Evolutionary conservation across 2,888 invertebrate genomes (phyloP).

Genomic region (Agelastica alni): DNA sequence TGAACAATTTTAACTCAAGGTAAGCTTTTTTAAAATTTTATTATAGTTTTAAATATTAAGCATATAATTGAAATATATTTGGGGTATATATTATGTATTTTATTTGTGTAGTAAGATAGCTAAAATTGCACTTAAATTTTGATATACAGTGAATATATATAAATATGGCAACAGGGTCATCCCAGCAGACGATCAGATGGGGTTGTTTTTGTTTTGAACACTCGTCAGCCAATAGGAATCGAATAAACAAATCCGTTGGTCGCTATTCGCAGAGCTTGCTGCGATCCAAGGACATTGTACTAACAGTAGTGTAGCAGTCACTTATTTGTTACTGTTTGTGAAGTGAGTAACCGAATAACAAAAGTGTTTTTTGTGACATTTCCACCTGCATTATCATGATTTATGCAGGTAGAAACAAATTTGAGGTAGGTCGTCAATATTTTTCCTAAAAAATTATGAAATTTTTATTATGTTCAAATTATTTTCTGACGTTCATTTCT

Average conservation of each 20-base stretch:
- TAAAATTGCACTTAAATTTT: no score
- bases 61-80: no score
- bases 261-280: conserved; percentile 41
- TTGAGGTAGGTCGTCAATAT: conserved; percentile 60
- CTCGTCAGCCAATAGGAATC: conserved; percentile 41
- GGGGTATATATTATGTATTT: no score
- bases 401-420: conserved; percentile 68
- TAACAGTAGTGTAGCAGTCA: conserved; percentile 39
- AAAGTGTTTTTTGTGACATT: conserved; percentile 18
- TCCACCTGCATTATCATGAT: conserved; percentile 59
- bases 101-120: no score
- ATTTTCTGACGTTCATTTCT: conserved; percentile 38
- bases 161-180: conserved; percentile 19
- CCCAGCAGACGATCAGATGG: conserved; percentile 35
- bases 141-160: no score
- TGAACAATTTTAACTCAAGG: no score
- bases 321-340: conserved; percentile 34
- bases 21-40: no score
- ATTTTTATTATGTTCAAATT: conserved; percentile 7
- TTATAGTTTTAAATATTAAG: no score
- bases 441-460: conserved; percentile 8
- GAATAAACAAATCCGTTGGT: conserved; percentile 50
- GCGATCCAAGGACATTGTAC: conserved; percentile 47
- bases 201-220: conserved; percentile 52
- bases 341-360: conserved; percentile 29